Base-by-base conservation (phyloP, 64 coral and sea anemone species). In the Actinia equina region DNA sequence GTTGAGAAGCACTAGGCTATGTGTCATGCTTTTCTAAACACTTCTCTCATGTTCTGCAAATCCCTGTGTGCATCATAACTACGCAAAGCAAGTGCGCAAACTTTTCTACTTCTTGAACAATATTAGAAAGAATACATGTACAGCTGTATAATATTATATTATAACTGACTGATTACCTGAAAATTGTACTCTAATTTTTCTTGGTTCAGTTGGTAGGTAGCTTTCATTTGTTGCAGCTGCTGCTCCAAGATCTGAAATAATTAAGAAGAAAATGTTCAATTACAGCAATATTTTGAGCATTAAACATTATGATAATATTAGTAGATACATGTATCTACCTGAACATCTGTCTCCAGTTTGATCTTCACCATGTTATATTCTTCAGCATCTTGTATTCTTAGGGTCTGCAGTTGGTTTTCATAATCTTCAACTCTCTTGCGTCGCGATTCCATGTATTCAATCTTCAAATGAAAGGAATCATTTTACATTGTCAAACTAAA, bases 281-380 rank as follows among this genome's bases (percentile, higher is more conserved):
- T 3, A 30, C 10, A 37, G n/a, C n/a, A n/a, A n/a, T n/a, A n/a
- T n/a, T n/a, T n/a, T n/a, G n/a, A n/a, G n/a, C n/a, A n/a, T n/a
- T n/a, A n/a, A n/a, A 19, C 5, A 11, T n/a, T n/a, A n/a, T n/a
- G n/a, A n/a, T n/a, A n/a, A n/a, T n/a, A n/a, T n/a, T n/a, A n/a
- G n/a, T n/a, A n/a, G n/a, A n/a, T n/a, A n/a, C n/a, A n/a, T n/a
- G n/a, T n/a, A 12, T 10, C 41, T 74, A 98, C 95, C 88, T 99
- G 97, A 5, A 99, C 97, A 90, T 99, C 97, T 69, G 97, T 99
- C 58, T 99, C 97, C 58, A 99, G 88, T 88, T 99, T 99, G 76
- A 99, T 99, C 77, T 99, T 99, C 26, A 99, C 97, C 97, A 99
- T 99, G 88, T 99, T 99, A 37, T 99, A 99, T 46, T 99, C 97